Evolutionary conservation across 2,888 invertebrate genomes (phyloP).

Genomic region (Drosophila paracracens): DNA sequence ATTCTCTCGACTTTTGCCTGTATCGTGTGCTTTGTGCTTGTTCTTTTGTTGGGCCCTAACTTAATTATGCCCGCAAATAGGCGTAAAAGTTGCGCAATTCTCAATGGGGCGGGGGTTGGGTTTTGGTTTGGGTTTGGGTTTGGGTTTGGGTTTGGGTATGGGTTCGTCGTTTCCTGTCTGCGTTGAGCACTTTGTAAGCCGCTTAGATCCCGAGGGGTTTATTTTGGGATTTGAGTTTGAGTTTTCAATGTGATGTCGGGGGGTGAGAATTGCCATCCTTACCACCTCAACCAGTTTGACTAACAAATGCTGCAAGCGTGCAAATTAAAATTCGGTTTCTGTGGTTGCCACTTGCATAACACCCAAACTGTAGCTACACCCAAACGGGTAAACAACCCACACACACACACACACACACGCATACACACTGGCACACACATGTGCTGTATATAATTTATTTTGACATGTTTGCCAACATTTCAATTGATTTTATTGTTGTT

Average conservation of each 20-base stretch:
- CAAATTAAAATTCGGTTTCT: conserved; percentile 81
- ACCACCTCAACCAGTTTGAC: conserved; percentile 64
- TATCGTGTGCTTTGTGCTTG: conserved; percentile 40
- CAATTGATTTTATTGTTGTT: conserved; percentile 84
- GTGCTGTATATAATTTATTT: conserved; percentile 82
- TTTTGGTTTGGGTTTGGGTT: conserved; percentile 6
- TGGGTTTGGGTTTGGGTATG: conserved; percentile 14
- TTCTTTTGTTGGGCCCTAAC: conserved; percentile 69
- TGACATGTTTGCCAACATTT: conserved; percentile 85
- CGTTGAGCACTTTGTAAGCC: conserved; percentile 75
- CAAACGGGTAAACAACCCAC: conserved; percentile 66
- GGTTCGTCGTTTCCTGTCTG: conserved; percentile 60
- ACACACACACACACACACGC: conserved; percentile 29
- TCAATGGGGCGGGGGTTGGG: conserved; percentile 24
- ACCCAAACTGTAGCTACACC: conserved; percentile 51
- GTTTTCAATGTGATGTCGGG: conserved; percentile 23
- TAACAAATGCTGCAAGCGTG: conserved; percentile 80
- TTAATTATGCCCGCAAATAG: conserved; percentile 78
- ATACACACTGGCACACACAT: conserved; percentile 14
- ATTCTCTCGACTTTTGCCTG: conserved; percentile 69
- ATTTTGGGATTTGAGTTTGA: conserved; percentile 8
- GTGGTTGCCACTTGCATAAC: conserved; percentile 79
- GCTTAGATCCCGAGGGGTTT: conserved; percentile 68
- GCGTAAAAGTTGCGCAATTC: conserved; percentile 78
- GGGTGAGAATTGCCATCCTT: conserved; percentile 28